Conservation (phyloP, 2,888 invertebrate genomes). For the Epirrhoe tristata region DNA sequence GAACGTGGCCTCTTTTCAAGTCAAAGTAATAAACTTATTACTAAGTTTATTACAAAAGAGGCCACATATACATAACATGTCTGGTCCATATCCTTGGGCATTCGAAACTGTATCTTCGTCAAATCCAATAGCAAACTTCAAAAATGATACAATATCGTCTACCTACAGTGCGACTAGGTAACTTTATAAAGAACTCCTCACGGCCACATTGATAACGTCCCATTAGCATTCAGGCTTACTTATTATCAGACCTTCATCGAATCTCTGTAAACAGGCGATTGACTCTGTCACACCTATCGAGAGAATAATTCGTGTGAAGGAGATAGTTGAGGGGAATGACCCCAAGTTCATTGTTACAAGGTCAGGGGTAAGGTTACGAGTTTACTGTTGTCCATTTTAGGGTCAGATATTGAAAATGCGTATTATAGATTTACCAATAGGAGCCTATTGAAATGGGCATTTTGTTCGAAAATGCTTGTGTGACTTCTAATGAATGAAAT, state of each 20-base stretch:
- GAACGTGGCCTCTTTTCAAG: neutral
- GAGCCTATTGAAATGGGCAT: neutral
- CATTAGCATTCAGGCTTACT: conserved; percentile 7
- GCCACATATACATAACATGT: too few relatives aligned
- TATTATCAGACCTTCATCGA: conserved; percentile 27
- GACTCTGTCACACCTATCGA: conserved; percentile 49
- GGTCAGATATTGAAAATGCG: conserved; percentile 23
- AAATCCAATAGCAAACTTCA: neutral
- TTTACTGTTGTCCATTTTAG: conserved; percentile 30
- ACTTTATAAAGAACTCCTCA: conserved; percentile 1
- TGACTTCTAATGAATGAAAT: too few relatives aligned
- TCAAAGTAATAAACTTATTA: too few relatives aligned
- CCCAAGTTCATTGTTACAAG: conserved; percentile 56
- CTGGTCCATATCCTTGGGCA: neutral
- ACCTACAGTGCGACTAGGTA: conserved; percentile 1
- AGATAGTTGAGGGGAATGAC: conserved; percentile 60
- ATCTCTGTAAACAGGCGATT: conserved; percentile 26
- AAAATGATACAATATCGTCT: neutral
- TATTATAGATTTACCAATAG: neutral
- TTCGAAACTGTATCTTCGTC: neutral
- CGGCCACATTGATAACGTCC: conserved; percentile 13
- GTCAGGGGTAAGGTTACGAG: conserved; percentile 50
- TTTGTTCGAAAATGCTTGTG: neutral
- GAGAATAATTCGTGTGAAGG: conserved; percentile 46
- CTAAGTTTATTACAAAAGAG: too few relatives aligned